A percentile compares a stretch with the other conserved stretches of the same genome.
These are phyloP conservation scores for Thamnaconus septentrionalis DNA, from an alignment of 2,113 vertebrate species.

Conservation along the genomic window DNA sequence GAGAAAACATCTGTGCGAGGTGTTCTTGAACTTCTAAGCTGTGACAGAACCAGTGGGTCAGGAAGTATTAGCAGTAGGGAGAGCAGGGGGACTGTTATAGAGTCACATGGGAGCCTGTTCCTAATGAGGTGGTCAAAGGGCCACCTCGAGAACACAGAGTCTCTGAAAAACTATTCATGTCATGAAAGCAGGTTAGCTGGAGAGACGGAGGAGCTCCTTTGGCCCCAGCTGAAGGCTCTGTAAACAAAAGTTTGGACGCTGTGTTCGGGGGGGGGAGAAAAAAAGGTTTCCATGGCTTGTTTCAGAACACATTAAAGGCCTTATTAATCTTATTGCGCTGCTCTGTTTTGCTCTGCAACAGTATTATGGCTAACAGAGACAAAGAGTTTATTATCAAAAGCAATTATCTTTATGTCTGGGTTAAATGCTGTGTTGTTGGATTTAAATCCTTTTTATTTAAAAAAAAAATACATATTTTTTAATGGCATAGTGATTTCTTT, in stretches of 20 bases:
- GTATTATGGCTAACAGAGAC: no score
- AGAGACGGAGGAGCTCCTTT: not conserved
- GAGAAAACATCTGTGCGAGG: slow-evolving; percentile 34
- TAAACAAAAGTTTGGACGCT: not conserved
- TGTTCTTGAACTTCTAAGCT: not conserved
- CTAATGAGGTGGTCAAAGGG: slow-evolving; percentile 1
- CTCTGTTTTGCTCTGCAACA: not conserved
- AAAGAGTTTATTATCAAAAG: no score
- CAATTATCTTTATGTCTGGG: not conserved
- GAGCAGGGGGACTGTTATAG: no score
- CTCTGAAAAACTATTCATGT: not conserved
- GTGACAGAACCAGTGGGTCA: slow-evolving; percentile 6
- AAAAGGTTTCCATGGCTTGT: not conserved
- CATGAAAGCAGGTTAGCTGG: not conserved
- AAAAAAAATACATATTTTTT: not conserved
- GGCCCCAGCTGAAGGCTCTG: not conserved
- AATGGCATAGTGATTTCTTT: not conserved
- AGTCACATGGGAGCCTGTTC: not conserved
- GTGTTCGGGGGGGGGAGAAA: no score
- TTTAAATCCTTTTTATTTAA: not conserved
- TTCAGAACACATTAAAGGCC: not conserved
- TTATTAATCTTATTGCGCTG: not conserved
- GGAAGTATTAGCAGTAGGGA: not conserved
- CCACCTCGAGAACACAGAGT: not conserved
- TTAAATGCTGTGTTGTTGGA: not conserved